Evolutionary conservation across 2,797 vertebrate species (phyloP), one percentile per base, ranked within the genome.

Genomic region (Coccyzus lansbergi): DNA sequence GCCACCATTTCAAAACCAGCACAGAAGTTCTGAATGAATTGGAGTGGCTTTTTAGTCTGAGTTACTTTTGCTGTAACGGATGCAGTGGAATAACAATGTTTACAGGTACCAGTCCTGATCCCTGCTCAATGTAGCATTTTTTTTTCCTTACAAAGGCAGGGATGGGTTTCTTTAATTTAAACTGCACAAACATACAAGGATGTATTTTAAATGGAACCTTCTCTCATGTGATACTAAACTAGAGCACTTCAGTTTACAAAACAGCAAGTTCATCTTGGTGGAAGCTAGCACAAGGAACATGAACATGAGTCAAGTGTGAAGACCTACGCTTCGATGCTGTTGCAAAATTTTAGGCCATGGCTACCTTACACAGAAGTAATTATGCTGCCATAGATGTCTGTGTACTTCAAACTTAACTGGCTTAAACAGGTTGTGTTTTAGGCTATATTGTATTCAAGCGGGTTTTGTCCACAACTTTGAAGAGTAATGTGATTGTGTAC

Each of bases 51-150:
- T 98, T 98, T 98, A 96, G 91, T 89, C 96, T 96, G 95, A 95
- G 86, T 97, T 98, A 96, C 97, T 97, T 98, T 98, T 97, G 96
- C 97, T 82, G 72, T 97, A 98, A 98, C 94, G 97, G 98, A 98
- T 99, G 99, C 98, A 98, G 98, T 97, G 97, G 86, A 97, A 97
- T 98, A 96, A 97, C 97, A 97, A 96, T 98, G 98, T 99, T 99
- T 99, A 99, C 99, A 99, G 98, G 98, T 98, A 98, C 98, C 84
- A 20, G 95, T 96, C 98, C 97, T 96, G 94, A 97, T 97, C 97
- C 98, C 98, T 98, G 98, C 97, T 97, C 97, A 93, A 98, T 98
- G 97, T 99, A 99, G 98, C 98, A 98, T 97, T 98, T 84, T 79
- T 69, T 65, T 67, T 86, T 85, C 87, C 93, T 77, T 96, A 96